Evolutionary conservation across 2,797 vertebrate genomes (phyloP).

Genomic region (Morus bassanus): DNA sequence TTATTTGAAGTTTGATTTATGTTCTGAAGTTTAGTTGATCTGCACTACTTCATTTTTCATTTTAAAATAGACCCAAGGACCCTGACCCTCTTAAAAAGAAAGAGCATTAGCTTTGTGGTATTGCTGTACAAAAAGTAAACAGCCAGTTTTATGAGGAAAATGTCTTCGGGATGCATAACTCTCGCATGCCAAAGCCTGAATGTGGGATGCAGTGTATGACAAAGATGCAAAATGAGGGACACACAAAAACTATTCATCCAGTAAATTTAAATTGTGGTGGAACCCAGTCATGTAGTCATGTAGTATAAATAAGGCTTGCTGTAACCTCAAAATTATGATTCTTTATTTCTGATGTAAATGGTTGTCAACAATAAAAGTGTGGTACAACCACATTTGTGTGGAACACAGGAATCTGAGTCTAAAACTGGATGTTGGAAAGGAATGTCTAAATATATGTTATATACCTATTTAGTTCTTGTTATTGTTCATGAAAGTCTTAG

Average conservation of each 20-base stretch:
- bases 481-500: neutral
- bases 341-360: constrained; percentile 39
- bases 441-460: neutral
- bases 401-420: neutral
- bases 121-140: constrained; percentile 59
- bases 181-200: constrained; percentile 3
- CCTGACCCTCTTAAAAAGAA: constrained; percentile 61
- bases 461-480: neutral
- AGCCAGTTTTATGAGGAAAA: constrained; percentile 60
- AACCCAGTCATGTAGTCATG: neutral
- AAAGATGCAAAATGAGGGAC: constrained; percentile 9
- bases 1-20: constrained; percentile 60
- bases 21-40: constrained; percentile 42
- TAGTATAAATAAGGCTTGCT: constrained; percentile 30
- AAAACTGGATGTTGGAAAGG: neutral
- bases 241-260: constrained; percentile 23
- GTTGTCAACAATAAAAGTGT: constrained; percentile 19
- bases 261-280: constrained; percentile 43
- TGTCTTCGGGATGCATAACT: constrained; percentile 44
- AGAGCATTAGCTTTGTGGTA: constrained; percentile 57
- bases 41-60: constrained; percentile 59
- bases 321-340: constrained; percentile 43
- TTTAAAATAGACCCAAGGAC: constrained; percentile 53
- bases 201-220: constrained; percentile 54
- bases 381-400: neutral